Conservation (phyloP, 1,140 invertebrate species). For the Amyelois transitella region DNA sequence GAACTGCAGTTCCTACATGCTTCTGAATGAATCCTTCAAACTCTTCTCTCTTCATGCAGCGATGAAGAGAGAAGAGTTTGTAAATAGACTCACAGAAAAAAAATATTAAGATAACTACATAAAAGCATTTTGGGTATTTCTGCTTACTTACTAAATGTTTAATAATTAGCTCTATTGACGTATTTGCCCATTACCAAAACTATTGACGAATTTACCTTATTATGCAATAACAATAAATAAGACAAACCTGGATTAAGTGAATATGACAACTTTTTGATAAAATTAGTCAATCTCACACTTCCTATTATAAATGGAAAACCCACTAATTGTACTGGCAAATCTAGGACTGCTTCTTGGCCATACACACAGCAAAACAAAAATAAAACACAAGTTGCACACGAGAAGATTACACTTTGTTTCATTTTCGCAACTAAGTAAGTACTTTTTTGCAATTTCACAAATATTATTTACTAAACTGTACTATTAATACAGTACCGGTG, state of each 20-base stretch:
- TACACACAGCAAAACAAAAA: slow-evolving; percentile 19
- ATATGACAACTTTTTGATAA: slow-evolving; percentile 87
- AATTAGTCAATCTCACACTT: slow-evolving; percentile 85
- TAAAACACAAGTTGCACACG: slow-evolving; percentile 17
- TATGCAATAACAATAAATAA: not conserved
- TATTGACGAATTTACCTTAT: no score
- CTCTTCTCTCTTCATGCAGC: no score
- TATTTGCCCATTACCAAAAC: no score
- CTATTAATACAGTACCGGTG: not conserved
- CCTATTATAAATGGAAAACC: slow-evolving; percentile 88
- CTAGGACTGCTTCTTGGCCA: slow-evolving; percentile 69
- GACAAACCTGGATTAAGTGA: slow-evolving; percentile 87
- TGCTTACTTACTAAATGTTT: no score
- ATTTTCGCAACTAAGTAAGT: slow-evolving; percentile 7
- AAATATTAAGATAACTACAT: no score
- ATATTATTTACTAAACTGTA: not conserved
- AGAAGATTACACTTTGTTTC: slow-evolving; percentile 1
- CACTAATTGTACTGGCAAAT: slow-evolving; percentile 86
- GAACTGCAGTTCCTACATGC: no score
- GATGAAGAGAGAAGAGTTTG: no score
- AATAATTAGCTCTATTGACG: no score
- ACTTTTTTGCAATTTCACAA: not conserved
- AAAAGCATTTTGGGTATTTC: no score
- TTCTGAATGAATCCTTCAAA: no score
- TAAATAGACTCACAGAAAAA: no score